Evolutionary conservation across 2,113 vertebrate genomes (phyloP), one percentile per base, ranked within the genome.

Genomic region (Lophius piscatorius): DNA sequence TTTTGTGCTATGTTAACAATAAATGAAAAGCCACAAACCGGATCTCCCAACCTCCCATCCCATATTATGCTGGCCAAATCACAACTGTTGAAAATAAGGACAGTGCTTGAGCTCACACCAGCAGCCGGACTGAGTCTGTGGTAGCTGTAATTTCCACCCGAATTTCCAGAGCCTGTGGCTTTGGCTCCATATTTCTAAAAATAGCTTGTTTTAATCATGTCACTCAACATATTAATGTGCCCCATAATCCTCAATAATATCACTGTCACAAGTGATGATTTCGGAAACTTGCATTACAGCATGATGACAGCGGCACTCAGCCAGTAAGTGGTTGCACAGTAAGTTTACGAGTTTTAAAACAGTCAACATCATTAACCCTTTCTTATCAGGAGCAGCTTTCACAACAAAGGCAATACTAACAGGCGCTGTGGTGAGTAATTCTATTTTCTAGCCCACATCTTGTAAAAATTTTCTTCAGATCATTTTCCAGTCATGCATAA

Each of bases 181-280:
- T 28, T 51, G 51, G 41, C 57, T 74, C 51, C 49, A 49, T 22
- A 23, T 23, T 34, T 46, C 70, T 65, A 69, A 70, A 83, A 71
- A 76, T 74, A 81, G 47, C 44, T 48, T 22, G 47, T 64, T 81
- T 85, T 70, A 79, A 79, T 66, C 59, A 54, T 71, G 74, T 81
- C 80, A 83, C 74, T 81, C 80, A 72, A 69, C 63, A 70, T 50
- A 68, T 61, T 74, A 66, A 20, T 40, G 62, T 72, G 83, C 29
- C 72, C 73, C 73, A 84, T 63, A 84, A 86, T 82, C 76, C 73
- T 86, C 70, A 70, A 78, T 86, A 69, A 65, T 78, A 29, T 67
- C 77, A 78, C 66, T 80, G 76, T 82, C 51, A 82, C 62, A 62
- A 65, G 63, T 74, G 54, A 70, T 40, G 33, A 44, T 68, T 63